A percentile compares a stretch with the other conserved stretches of the same genome.
Evolutionary conservation across 2,113 vertebrate species (phyloP).

Genomic region (Marcusenius ussheri): DNA sequence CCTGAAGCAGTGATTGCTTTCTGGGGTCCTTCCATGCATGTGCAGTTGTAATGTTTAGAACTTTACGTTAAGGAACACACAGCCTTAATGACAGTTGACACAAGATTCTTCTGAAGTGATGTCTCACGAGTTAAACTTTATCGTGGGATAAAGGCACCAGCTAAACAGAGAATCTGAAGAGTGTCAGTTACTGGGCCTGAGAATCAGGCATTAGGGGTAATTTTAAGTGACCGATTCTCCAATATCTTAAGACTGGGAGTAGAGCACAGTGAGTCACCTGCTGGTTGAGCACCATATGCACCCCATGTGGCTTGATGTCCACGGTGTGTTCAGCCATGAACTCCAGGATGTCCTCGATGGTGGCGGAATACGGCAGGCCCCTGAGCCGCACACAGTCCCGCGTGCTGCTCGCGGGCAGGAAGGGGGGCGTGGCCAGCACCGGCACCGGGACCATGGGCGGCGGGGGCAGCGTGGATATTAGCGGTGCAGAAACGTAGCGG

Average conservation of each 20-base stretch:
- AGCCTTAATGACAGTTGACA: not conserved
- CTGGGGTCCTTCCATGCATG: not conserved
- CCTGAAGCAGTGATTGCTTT: not conserved
- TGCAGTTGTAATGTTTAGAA: not conserved
- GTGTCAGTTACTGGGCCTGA: not conserved
- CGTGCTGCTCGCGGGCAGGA: constrained; percentile 64
- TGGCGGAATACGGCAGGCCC: constrained; percentile 85
- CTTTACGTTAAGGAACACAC: not conserved
- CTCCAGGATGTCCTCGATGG: constrained; percentile 89
- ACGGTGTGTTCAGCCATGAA: constrained; percentile 85
- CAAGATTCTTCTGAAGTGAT: not conserved
- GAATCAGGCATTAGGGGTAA: not conserved
- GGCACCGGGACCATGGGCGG: constrained; percentile 73
- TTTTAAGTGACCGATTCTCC: not conserved
- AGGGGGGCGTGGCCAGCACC: constrained; percentile 71
- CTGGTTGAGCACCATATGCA: constrained; percentile 97
- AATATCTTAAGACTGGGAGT: not conserved
- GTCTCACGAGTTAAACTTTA: not conserved
- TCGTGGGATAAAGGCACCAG: not conserved
- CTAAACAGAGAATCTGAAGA: not conserved
- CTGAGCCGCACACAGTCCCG: constrained; percentile 85
- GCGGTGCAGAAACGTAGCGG: constrained; percentile 83
- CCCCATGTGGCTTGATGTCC: constrained; percentile 90
- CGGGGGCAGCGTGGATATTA: constrained; percentile 80
- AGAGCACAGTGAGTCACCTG: constrained; percentile 62